Evolutionary conservation across 2,888 invertebrate genomes (phyloP).

Genomic region (Oscheius sp.): DNA sequence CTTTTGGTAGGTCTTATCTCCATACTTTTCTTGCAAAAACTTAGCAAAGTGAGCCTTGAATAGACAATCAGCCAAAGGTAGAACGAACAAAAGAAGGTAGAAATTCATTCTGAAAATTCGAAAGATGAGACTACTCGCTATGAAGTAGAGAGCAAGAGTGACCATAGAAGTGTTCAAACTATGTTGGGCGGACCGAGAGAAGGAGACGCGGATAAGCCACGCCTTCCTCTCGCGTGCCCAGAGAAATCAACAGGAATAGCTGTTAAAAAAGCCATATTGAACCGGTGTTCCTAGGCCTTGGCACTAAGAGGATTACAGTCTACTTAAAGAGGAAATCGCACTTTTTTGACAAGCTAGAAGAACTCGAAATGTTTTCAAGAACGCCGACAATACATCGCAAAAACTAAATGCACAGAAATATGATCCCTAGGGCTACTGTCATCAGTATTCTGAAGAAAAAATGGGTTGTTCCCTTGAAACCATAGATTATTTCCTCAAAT

Average conservation of each 20-base stretch:
- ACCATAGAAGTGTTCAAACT: too few species aligned
- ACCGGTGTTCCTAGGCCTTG: constrained; percentile 3
- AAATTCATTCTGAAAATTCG: neutral
- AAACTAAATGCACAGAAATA: too few species aligned
- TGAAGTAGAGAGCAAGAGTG: neutral
- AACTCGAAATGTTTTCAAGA: too few species aligned
- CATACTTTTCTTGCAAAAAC: constrained; percentile 7
- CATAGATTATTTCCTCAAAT: too few species aligned
- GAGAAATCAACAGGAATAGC: constrained; percentile 17
- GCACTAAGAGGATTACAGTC: constrained; percentile 7
- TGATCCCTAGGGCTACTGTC: too few species aligned
- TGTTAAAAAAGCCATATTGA: constrained; percentile 17
- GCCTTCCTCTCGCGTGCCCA: constrained; percentile 20
- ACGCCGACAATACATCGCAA: too few species aligned
- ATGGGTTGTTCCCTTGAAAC: too few species aligned
- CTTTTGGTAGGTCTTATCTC: neutral
- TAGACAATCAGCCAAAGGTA: neutral
- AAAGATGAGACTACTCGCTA: too few species aligned
- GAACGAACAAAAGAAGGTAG: neutral
- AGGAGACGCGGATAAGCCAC: neutral
- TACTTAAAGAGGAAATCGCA: neutral
- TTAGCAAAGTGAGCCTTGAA: constrained; percentile 13
- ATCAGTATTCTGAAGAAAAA: too few species aligned
- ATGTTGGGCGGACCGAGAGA: neutral
- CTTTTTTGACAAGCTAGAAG: too few species aligned